Percentiles rank a stretch among this genome's conserved stretches.
Conservation (phyloP, 2,888 invertebrate genomes). For the Disparrhopalites patrizii region DNA sequence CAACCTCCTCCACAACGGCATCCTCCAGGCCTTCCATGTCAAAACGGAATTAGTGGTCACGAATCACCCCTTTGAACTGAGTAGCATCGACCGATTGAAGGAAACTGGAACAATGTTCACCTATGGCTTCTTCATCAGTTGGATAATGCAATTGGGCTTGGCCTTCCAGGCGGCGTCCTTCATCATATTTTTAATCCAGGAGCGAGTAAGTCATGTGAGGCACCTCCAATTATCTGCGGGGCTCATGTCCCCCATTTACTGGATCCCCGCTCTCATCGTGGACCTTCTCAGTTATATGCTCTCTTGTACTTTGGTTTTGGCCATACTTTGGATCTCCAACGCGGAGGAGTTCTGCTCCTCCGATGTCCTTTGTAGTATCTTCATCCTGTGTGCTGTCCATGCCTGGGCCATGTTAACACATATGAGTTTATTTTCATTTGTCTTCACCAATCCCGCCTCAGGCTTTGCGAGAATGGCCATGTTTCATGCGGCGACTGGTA, state of each 20-base stretch:
- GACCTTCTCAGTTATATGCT: constrained; percentile 64
- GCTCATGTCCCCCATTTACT: constrained; percentile 63
- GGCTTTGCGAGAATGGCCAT: constrained; percentile 71
- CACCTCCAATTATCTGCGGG: constrained; percentile 70
- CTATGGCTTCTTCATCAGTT: constrained; percentile 38
- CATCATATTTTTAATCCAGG: constrained; percentile 59
- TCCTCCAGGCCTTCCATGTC: constrained; percentile 54
- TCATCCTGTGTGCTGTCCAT: constrained; percentile 60
- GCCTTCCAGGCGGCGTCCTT: constrained; percentile 55
- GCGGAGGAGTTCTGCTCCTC: constrained; percentile 34
- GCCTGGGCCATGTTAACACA: constrained; percentile 69
- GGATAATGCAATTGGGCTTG: constrained; percentile 66
- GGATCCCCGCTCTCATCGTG: constrained; percentile 65
- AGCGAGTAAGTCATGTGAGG: constrained; percentile 65
- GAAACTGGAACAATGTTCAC: constrained; percentile 29
- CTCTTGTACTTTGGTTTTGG: constrained; percentile 58
- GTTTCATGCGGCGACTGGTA: constrained; percentile 69
- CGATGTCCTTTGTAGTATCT: constrained; percentile 26
- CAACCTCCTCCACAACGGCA: constrained; percentile 61
- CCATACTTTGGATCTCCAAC: constrained; percentile 54
- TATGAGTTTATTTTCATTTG: constrained; percentile 60
- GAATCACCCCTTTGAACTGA: constrained; percentile 68
- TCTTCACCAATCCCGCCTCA: constrained; percentile 67
- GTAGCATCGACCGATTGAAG: constrained; percentile 56
- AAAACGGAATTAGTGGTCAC: constrained; percentile 53